phyloP scores from a whole-genome alignment of 2,113 vertebrate genomes.

The Diadophis punctatus region DNA sequence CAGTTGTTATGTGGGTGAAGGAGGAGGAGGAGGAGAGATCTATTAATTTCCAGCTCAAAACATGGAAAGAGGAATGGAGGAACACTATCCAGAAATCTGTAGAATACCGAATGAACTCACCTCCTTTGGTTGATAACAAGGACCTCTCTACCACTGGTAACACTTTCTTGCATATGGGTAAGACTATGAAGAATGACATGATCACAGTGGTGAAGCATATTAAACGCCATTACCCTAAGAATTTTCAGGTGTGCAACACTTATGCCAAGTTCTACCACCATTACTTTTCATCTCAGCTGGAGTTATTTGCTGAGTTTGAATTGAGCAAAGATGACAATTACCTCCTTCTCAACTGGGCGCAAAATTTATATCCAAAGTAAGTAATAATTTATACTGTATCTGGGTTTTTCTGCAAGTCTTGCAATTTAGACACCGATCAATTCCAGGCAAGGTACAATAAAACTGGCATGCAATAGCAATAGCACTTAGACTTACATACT shows the following conservation, averaged over 20 bases:
- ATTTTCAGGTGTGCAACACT: conserved; percentile 73
- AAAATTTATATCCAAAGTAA: conserved; percentile 78
- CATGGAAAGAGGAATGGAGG: conserved; percentile 72
- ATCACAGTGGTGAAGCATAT: conserved; percentile 69
- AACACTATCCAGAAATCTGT: conserved; percentile 60
- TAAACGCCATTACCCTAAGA: conserved; percentile 72
- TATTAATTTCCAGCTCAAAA: conserved; percentile 64
- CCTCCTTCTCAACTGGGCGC: conserved; percentile 81
- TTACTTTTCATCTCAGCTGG: conserved; percentile 68
- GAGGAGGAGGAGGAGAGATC: conserved; percentile 72
- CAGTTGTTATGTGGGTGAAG: conserved; percentile 74
- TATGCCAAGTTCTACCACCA: conserved; percentile 80
- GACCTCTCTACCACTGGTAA: conserved; percentile 66
- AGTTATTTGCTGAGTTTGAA: conserved; percentile 53
- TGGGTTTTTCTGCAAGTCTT: neutral
- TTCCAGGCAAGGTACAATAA: neutral
- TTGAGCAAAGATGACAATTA: conserved; percentile 71
- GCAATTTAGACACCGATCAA: neutral
- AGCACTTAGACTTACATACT: neutral
- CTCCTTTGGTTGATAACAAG: conserved; percentile 3
- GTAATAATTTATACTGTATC: neutral
- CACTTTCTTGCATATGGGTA: conserved; percentile 74
- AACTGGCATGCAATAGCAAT: neutral
- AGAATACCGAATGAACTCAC: conserved; percentile 62
- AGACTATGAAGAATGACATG: conserved; percentile 78